A percentile compares a stretch with the other conserved stretches of the same genome.
phyloP scores from a whole-genome alignment of 2,888 invertebrate species.

The Parascotia fuliginaria region DNA sequence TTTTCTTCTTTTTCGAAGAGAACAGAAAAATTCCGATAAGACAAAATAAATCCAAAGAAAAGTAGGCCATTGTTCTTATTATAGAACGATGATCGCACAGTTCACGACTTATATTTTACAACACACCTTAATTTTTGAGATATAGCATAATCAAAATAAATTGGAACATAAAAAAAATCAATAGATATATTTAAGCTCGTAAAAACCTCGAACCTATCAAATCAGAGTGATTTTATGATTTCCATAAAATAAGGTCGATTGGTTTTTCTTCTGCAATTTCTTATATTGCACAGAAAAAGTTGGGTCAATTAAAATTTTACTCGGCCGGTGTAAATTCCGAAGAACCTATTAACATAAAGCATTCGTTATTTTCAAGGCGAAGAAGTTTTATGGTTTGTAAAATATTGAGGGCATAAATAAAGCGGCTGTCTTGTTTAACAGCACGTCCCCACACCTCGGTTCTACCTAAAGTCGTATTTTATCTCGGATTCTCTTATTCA shows the following conservation, averaged over 20 bases:
- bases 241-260: conserved; percentile 44
- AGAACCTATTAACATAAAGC: conserved; percentile 80
- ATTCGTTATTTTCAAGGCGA: conserved; percentile 76
- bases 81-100: background rate
- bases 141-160: conserved; percentile 35
- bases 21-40: no score
- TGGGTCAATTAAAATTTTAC: conserved; percentile 51
- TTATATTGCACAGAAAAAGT: conserved; percentile 31
- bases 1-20: no score
- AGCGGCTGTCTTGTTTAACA: conserved; percentile 78
- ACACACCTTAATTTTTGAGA: conserved; percentile 29
- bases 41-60: background rate
- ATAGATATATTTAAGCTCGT: conserved; percentile 42
- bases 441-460: conserved; percentile 71
- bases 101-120: conserved; percentile 15
- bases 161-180: conserved; percentile 40
- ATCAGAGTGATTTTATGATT: conserved; percentile 48
- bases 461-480: conserved; percentile 76
- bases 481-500: conserved; percentile 77
- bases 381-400: conserved; percentile 84
- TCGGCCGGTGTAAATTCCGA: conserved; percentile 45
- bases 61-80: background rate
- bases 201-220: conserved; percentile 44
- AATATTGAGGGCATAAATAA: conserved; percentile 84
- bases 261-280: conserved; percentile 35